A percentile compares a stretch with the other conserved stretches of the same genome.
Evolutionary conservation across 2,113 vertebrate species (phyloP).

Genomic region (Pelmatolapia mariae): DNA sequence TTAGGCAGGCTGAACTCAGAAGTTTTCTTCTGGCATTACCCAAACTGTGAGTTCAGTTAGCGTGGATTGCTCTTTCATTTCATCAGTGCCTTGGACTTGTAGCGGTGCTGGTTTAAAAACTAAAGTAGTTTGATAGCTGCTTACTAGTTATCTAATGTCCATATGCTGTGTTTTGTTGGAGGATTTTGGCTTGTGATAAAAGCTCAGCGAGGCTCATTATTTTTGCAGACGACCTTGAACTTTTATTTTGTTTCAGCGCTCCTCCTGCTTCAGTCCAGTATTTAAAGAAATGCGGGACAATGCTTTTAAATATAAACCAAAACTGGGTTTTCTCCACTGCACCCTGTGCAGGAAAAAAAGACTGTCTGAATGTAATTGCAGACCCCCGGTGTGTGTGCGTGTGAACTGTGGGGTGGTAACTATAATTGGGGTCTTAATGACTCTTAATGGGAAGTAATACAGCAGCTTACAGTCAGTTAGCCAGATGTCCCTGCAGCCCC

Average conservation of each 20-base stretch:
- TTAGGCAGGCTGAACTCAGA: not conserved
- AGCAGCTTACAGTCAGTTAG: constrained; percentile 50
- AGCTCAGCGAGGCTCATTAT: not conserved
- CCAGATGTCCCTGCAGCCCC: constrained; percentile 46
- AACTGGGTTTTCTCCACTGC: not conserved
- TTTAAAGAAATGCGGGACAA: not conserved
- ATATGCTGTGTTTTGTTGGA: not conserved
- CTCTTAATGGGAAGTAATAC: constrained; percentile 55
- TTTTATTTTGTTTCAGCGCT: not conserved
- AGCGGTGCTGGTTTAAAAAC: not conserved
- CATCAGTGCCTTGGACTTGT: not conserved
- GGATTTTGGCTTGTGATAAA: not conserved
- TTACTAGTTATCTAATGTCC: not conserved
- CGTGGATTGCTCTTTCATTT: not conserved
- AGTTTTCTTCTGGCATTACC: not conserved
- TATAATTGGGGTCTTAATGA: constrained; percentile 59
- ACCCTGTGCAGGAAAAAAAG: not conserved
- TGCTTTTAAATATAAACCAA: not conserved
- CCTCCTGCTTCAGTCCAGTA: not conserved
- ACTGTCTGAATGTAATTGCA: not conserved
- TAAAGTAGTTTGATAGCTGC: not conserved
- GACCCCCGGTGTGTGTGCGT: not conserved
- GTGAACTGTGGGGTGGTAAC: constrained; percentile 32
- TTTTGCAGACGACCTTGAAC: not conserved
- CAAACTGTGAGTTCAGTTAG: not conserved